Conservation (phyloP, 1,140 invertebrate genomes). For the Maconellicoccus hirsutus region DNA sequence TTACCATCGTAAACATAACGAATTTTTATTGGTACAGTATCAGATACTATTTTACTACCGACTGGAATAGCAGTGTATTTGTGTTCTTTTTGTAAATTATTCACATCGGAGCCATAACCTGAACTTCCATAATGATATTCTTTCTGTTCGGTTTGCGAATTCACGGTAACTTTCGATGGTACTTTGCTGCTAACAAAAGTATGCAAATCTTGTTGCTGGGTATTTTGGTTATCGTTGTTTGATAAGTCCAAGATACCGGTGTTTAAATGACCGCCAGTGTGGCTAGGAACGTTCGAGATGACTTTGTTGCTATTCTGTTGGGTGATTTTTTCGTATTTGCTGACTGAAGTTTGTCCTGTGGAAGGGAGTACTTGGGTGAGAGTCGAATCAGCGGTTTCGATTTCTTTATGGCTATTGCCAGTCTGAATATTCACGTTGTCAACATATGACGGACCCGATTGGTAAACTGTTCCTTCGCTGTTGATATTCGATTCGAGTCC, state of each 20-base stretch:
- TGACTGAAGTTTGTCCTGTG: neutral
- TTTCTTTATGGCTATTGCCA: neutral
- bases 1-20: neutral
- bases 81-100: neutral
- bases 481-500: neutral
- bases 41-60: neutral
- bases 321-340: neutral
- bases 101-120: neutral
- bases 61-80: neutral
- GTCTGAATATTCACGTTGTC: neutral
- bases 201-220: too few species aligned
- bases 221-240: too few species aligned
- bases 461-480: neutral
- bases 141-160: neutral
- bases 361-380: neutral
- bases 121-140: neutral
- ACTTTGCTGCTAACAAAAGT: neutral
- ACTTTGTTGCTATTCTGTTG: neutral
- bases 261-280: neutral
- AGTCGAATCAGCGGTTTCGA: neutral
- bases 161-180: neutral
- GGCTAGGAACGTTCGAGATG: neutral
- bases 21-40: neutral
- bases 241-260: neutral
- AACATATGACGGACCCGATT: neutral